phyloP scores from a whole-genome alignment of 2,797 vertebrate species.

The Loriculus beryllinus region DNA sequence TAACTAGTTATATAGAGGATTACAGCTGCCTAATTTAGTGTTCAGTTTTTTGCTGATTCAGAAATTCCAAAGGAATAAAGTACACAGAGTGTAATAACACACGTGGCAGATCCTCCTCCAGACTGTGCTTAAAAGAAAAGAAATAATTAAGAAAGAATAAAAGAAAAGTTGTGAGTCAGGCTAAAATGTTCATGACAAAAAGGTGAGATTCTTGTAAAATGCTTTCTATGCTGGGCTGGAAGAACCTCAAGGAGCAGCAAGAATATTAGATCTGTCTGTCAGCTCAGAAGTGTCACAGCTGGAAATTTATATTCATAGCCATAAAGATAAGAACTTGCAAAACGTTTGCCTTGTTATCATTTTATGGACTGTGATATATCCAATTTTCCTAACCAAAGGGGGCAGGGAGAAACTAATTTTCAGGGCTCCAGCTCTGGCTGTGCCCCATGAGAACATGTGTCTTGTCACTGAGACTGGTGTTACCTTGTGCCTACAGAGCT shows the following conservation, averaged over 20 bases:
- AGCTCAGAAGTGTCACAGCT: background rate
- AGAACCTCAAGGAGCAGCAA: background rate
- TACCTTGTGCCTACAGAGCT: constrained; percentile 80
- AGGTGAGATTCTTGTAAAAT: background rate
- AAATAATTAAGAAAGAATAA: background rate
- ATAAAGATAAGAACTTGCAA: background rate
- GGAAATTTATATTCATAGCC: background rate
- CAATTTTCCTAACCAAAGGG: rapidly evolving
- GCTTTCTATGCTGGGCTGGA: background rate
- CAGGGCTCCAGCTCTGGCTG: background rate
- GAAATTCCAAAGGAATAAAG: background rate
- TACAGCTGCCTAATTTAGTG: constrained; percentile 17
- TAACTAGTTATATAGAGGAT: constrained; percentile 27
- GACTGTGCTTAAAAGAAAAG: background rate
- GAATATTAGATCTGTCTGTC: rapidly evolving
- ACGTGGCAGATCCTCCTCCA: background rate
- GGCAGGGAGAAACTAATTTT: background rate
- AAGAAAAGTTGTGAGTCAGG: background rate
- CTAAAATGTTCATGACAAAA: background rate
- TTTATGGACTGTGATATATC: rapidly evolving
- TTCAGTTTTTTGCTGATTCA: background rate
- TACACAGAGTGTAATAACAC: background rate
- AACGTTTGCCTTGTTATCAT: background rate
- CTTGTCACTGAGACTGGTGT: background rate
- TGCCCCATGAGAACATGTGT: rapidly evolving